Conservation (phyloP, 2,888 invertebrate species). For the Oxystoma pomonae region DNA sequence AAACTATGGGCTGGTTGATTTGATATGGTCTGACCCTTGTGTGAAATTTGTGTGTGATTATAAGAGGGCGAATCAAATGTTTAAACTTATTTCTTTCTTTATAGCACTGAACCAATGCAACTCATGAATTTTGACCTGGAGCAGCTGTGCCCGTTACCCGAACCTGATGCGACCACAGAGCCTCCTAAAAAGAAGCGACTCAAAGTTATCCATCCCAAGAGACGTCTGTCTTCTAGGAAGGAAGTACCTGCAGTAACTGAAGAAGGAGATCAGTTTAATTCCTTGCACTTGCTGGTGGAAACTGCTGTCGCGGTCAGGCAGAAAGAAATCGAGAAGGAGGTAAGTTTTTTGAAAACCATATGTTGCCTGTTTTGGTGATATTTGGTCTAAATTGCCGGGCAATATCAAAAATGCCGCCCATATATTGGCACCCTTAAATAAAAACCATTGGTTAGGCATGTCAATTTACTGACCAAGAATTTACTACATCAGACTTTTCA, state of each 20-base stretch:
- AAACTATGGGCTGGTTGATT: no score
- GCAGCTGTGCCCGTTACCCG: not conserved
- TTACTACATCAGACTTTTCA: no score
- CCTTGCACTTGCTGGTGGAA: slow-evolving; percentile 38
- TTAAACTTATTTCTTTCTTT: no score
- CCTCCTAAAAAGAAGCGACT: not conserved
- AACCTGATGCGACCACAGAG: not conserved
- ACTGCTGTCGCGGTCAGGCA: slow-evolving; percentile 40
- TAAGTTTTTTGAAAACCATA: not conserved
- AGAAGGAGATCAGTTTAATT: slow-evolving; percentile 39
- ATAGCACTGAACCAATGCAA: not conserved
- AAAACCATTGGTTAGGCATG: no score
- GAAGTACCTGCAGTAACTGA: slow-evolving; percentile 19
- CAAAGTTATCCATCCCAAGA: not conserved
- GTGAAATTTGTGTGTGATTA: no score
- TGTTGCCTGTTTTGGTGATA: no score
- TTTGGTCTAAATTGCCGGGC: no score
- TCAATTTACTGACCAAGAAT: no score
- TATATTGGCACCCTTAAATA: no score
- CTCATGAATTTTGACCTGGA: not conserved
- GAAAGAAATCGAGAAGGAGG: slow-evolving; percentile 38
- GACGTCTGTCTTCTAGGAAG: not conserved
- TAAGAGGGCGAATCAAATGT: no score
- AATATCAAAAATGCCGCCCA: no score
- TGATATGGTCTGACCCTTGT: no score